phyloP scores from a whole-genome alignment of 2,113 vertebrate genomes.

The Galemys pyrenaicus region DNA sequence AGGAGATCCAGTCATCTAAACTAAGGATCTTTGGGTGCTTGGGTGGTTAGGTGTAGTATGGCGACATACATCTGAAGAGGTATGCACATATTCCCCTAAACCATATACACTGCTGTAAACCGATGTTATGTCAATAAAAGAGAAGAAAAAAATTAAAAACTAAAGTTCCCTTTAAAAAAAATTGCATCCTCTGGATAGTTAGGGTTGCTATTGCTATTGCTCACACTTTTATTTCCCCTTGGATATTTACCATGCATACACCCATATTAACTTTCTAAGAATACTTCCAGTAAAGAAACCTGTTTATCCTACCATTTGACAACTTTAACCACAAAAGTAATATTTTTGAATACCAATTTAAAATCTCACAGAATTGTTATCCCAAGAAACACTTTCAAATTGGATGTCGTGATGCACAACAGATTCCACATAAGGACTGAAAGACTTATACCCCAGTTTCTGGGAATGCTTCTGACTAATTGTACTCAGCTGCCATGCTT shows the following conservation, averaged over 20 bases:
- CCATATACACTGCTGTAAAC: too few relatives aligned
- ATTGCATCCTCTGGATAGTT: background rate
- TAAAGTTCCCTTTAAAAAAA: too few relatives aligned
- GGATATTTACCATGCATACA: background rate
- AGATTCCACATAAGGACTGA: background rate
- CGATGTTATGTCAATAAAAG: too few relatives aligned
- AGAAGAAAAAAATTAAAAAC: too few relatives aligned
- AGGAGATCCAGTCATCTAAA: too few relatives aligned
- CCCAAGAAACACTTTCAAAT: background rate
- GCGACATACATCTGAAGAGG: too few relatives aligned
- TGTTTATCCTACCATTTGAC: background rate
- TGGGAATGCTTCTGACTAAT: background rate
- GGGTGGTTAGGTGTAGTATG: too few relatives aligned
- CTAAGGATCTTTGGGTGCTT: too few relatives aligned
- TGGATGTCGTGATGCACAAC: background rate
- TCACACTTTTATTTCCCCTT: background rate
- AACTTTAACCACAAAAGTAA: constrained; percentile 15
- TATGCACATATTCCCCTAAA: too few relatives aligned
- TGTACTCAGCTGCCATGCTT: background rate
- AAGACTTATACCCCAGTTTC: background rate
- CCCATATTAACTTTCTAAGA: constrained; percentile 35
- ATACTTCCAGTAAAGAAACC: constrained; percentile 19
- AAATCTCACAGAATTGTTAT: constrained; percentile 22
- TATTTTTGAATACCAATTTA: background rate
- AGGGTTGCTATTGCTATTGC: background rate